Evolutionary conservation across 2,797 vertebrate genomes (phyloP).

Genomic region (Botia kubotai): DNA sequence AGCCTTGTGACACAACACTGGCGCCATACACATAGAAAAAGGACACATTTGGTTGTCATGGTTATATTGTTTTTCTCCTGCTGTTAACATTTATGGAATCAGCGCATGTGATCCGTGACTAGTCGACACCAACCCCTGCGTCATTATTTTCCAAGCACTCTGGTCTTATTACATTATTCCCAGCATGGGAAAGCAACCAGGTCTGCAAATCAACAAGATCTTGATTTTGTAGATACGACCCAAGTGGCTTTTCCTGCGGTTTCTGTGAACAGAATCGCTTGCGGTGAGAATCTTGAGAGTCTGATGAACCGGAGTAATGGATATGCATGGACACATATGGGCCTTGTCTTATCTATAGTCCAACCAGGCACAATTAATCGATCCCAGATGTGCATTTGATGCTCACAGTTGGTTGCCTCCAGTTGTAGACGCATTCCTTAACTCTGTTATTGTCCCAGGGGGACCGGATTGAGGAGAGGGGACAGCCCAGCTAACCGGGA

Average conservation of each 20-base stretch:
- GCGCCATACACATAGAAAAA: no score
- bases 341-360: constrained; percentile 15
- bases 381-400: constrained; percentile 64
- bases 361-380: constrained; percentile 62
- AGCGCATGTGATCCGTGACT: not conserved
- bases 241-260: not conserved
- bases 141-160: not conserved
- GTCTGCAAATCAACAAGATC: not conserved
- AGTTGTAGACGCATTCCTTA: constrained; percentile 64
- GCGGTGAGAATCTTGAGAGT: not conserved
- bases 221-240: not conserved
- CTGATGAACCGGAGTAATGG: constrained; percentile 37
- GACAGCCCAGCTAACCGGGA: constrained; percentile 19
- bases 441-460: constrained; percentile 62
- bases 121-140: not conserved
- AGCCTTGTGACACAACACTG: no score
- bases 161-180: not conserved
- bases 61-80: no score
- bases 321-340: constrained; percentile 52
- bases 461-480: constrained; percentile 42
- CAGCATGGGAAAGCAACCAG: not conserved
- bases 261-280: constrained; percentile 22
- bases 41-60: no score
- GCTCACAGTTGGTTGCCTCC: constrained; percentile 53
- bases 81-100: no score